Evolutionary conservation across 1,140 invertebrate species (phyloP), one percentile per base, ranked within the genome.

Genomic region (Pygmarrhopalites habei): DNA sequence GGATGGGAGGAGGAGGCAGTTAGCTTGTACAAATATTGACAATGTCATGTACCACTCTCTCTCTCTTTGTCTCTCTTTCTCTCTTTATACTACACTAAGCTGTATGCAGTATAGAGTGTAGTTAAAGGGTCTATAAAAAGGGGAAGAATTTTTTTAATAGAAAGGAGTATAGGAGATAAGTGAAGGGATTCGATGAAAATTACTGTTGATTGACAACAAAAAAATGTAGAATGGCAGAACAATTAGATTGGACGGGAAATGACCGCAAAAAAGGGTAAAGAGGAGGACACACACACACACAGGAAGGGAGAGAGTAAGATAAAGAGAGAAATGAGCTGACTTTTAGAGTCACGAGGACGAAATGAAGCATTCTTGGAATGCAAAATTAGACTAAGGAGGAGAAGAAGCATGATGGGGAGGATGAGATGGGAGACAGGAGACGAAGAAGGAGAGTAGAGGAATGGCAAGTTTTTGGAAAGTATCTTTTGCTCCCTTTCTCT

Each of bases 191-290:
- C n/a, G 49, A 7, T 26, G 14, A 5, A 26, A 52, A 52, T 52
- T 52, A 26, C 12, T 23, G 28, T 28, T 52, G 49, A 52, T 52
- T 25, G 25, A 52, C 23, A 26, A 52, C 44, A 10, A 46, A n/a
- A 46, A 19, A 46, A 46, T 46, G 44, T 5, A 35, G 32, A 35
- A 35, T 15, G 32, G 32, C 5, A 35, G 32, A 52, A 26, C 49
- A 52, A 52, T 52, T 52, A 52, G 25, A 52, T 46, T 58, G 57
- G 26, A 46, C 17, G 14, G 41, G 28, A 58, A 43, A 58, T 41
- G 32, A 46, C 28, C 43, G 29, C 43, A 49, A 49, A 47, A 21
- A 26, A 47, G 49, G 30, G 17, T 46, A 59, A 44, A 32, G 5
- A 7, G 5, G 32, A 7, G 15, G 5, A 7, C 32, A 15, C 15